Evolutionary conservation across 2,797 vertebrate genomes (phyloP).

Genomic region (Onychomys torridus): DNA sequence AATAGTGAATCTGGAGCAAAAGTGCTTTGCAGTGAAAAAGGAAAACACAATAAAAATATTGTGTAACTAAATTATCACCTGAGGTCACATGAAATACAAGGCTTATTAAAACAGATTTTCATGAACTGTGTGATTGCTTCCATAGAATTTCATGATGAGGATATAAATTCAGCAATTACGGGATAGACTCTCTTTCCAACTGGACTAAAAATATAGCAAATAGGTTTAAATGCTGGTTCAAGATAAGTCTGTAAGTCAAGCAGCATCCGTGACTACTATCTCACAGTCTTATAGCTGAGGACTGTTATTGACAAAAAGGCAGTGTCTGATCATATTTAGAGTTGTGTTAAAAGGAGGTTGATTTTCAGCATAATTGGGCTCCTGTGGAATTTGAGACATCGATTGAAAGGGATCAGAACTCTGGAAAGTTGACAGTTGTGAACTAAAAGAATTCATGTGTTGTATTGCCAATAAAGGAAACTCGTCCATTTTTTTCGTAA

Average conservation of each 20-base stretch:
- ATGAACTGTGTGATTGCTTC: background rate
- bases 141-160: background rate
- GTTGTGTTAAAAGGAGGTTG: background rate
- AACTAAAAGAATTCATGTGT: background rate
- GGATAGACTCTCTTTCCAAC: background rate
- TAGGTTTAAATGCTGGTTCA: conserved; percentile 24
- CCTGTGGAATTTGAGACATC: background rate
- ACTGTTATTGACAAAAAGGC: background rate
- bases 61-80: background rate
- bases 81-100: conserved; percentile 37
- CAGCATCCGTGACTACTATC: background rate
- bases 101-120: background rate
- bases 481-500: background rate
- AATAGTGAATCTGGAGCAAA: background rate
- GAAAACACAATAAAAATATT: background rate
- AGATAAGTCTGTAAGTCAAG: background rate
- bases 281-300: background rate
- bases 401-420: background rate
- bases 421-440: background rate
- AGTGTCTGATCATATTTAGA: background rate
- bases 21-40: background rate
- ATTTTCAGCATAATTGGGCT: background rate
- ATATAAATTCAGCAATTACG: conserved; percentile 24
- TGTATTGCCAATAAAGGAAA: background rate
- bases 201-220: background rate